A percentile compares a stretch with the other conserved stretches of the same genome.
Conservation (phyloP, 1,140 invertebrate genomes). For the Papilio machaon region DNA sequence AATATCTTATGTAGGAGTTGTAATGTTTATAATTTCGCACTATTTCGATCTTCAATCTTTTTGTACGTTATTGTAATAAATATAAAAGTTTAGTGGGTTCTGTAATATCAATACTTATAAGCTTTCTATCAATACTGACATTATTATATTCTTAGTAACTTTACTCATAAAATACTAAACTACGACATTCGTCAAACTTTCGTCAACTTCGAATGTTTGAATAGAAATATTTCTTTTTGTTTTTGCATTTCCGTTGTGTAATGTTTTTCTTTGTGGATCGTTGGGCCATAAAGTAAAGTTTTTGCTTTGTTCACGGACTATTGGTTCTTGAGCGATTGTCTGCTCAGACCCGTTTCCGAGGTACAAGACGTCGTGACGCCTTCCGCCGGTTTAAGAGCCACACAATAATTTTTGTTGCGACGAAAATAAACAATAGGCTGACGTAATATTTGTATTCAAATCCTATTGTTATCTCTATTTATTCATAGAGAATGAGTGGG, state of each 20-base stretch:
- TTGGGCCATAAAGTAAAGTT: slow-evolving; percentile 49
- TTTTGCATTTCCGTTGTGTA: slow-evolving; percentile 16
- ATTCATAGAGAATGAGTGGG: no score
- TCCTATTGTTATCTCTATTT: no score
- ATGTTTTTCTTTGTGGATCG: slow-evolving; percentile 29
- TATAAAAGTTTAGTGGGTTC: not conserved
- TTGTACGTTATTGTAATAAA: not conserved
- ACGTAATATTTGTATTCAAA: no score
- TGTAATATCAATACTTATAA: not conserved
- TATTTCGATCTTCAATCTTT: not conserved
- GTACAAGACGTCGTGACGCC: slow-evolving; percentile 65
- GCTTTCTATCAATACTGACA: not conserved
- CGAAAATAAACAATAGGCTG: not conserved
- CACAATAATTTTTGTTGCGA: not conserved
- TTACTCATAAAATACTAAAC: not conserved
- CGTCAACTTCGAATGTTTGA: not conserved
- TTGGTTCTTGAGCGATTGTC: slow-evolving; percentile 68
- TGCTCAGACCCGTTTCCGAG: slow-evolving; percentile 56
- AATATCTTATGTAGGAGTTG: no score
- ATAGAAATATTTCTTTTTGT: not conserved
- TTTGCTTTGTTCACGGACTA: slow-evolving; percentile 66
- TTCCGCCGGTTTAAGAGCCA: slow-evolving; percentile 54
- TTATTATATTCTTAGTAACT: not conserved
- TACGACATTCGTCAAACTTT: slow-evolving; percentile 9
- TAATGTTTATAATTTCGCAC: not conserved